A percentile compares a stretch with the other conserved stretches of the same genome.
Conservation (phyloP, 1,140 invertebrate genomes). For the Holcopasites calliopsidis region DNA sequence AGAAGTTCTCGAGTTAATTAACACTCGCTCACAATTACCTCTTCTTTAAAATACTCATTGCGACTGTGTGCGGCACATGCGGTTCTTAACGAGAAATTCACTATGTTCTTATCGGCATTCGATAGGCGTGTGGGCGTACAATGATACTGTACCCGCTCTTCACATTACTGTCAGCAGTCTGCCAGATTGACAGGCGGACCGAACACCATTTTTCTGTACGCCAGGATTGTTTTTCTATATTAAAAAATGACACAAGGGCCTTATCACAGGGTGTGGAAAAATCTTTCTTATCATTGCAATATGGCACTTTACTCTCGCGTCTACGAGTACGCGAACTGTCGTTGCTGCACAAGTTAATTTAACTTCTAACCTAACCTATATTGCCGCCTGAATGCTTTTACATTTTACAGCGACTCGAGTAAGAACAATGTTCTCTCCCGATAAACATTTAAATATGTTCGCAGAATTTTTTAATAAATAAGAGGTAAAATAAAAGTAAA, state of each 20-base stretch:
- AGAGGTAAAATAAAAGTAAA: too few species aligned
- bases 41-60: slow-evolving; percentile 60
- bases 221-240: slow-evolving; percentile 7
- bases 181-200: slow-evolving; percentile 16
- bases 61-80: slow-evolving; percentile 34
- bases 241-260: background rate
- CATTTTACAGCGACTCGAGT: too few species aligned
- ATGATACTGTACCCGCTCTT: slow-evolving; percentile 23
- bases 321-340: slow-evolving; percentile 7
- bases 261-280: slow-evolving; percentile 7
- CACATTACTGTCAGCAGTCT: slow-evolving; percentile 47
- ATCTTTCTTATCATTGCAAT: slow-evolving; percentile 44
- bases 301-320: slow-evolving; percentile 32
- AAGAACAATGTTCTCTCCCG: background rate
- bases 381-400: background rate
- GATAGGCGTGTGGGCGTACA: slow-evolving; percentile 46
- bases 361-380: slow-evolving; percentile 26
- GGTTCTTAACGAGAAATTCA: slow-evolving; percentile 14
- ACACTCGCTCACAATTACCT: slow-evolving; percentile 20
- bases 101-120: slow-evolving; percentile 51
- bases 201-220: slow-evolving; percentile 18
- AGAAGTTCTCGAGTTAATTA: background rate
- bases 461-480: too few species aligned
- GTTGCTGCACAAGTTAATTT: slow-evolving; percentile 22
- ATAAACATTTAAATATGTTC: background rate